Evolutionary conservation across 2,113 vertebrate genomes (phyloP).

Genomic region (Pseudorasbora parva): DNA sequence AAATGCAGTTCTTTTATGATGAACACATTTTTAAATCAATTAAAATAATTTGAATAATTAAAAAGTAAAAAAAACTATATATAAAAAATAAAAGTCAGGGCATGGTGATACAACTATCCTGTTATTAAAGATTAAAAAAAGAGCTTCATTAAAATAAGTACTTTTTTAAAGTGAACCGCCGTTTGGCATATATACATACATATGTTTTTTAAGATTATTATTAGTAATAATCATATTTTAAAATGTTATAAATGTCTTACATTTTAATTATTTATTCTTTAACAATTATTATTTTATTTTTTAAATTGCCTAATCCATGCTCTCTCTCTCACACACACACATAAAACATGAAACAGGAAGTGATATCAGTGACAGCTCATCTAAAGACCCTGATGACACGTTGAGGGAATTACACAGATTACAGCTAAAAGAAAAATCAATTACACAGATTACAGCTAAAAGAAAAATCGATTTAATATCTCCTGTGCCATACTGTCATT

Average conservation of each 20-base stretch:
- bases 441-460: neutral
- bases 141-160: neutral
- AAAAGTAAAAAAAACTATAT: neutral
- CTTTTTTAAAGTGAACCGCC: neutral
- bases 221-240: too few relatives aligned
- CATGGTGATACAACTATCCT: neutral
- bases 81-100: neutral
- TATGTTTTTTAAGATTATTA: neutral
- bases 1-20: neutral
- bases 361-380: neutral
- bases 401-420: neutral
- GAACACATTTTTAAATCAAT: neutral
- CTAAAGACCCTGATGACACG: neutral
- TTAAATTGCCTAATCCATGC: too few relatives aligned
- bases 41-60: neutral
- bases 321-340: too few relatives aligned
- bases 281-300: too few relatives aligned
- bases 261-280: too few relatives aligned
- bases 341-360: neutral
- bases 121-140: neutral
- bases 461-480: neutral
- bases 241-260: neutral
- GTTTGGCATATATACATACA: neutral
- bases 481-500: neutral
- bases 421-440: neutral